phyloP scores from a whole-genome alignment of 2,888 invertebrate species.

The Argyresthia goedartella region DNA sequence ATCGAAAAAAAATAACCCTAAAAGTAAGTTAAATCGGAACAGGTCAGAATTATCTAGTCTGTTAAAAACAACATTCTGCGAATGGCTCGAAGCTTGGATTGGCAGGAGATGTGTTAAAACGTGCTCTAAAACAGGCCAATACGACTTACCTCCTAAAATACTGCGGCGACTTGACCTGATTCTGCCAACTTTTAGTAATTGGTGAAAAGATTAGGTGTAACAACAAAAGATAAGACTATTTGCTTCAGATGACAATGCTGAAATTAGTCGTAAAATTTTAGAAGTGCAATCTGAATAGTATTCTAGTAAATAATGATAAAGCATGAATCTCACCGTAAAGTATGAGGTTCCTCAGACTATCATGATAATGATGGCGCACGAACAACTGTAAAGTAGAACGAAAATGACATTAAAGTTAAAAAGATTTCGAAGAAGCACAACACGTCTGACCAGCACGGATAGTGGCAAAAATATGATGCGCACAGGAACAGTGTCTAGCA shows the following conservation, averaged over 20 bases:
- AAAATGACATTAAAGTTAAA: constrained; percentile 7
- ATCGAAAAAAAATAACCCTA: no score
- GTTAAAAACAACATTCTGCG: no score
- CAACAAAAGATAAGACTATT: no score
- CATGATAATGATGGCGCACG: constrained; percentile 4
- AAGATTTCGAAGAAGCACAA: constrained; percentile 14
- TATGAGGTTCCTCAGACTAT: constrained; percentile 7
- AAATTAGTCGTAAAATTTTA: no score
- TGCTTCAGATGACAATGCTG: background rate
- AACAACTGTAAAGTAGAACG: constrained; percentile 7
- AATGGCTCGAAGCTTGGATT: no score
- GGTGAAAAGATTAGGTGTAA: no score
- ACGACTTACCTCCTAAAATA: background rate
- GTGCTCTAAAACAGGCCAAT: background rate
- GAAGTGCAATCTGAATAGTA: background rate
- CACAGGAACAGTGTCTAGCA: constrained; percentile 34
- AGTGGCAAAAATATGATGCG: constrained; percentile 50
- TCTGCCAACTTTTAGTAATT: background rate
- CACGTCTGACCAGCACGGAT: constrained; percentile 44
- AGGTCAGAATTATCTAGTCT: no score
- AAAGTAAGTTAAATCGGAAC: no score
- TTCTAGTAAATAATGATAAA: background rate
- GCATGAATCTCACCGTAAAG: constrained; percentile 10
- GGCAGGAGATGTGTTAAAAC: no score
- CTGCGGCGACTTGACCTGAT: background rate